Evolutionary conservation across 2,888 invertebrate genomes (phyloP), one percentile per base, ranked within the genome.

Genomic region (Nycteola revayana): DNA sequence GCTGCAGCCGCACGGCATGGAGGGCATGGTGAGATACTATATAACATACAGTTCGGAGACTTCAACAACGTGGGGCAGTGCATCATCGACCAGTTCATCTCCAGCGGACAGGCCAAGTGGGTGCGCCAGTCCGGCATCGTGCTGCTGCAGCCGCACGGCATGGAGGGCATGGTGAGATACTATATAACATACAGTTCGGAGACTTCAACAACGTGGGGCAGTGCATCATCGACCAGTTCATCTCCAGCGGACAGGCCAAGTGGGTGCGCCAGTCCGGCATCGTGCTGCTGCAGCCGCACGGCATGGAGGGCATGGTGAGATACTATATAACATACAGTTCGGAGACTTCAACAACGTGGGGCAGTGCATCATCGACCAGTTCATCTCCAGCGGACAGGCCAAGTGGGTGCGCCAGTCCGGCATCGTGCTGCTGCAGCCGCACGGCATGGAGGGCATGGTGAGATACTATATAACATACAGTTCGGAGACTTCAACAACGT

Each of bases 41-140:
- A n/a, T n/a, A n/a, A n/a, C n/a, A n/a, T n/a, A n/a, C 99, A 99
- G 85, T 99, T 99, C 81, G 99, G 99, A 7, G 99, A 99, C 86
- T 99, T 99, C 88, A 95, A 95, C 89, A 99, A 99, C 87, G 98
- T 97, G 10, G 99, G 99, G 7, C 99, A 99, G 85, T 97, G 97
- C 87, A 96, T 99, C 79, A 97, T 97, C 72, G 97, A 98, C 90
- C 95, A 96, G 88, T 96, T 96, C 85, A 93, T 96, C 65, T 93
- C 94, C 46, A 94, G 95, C 65, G 99, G 99, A 4, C 98, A 99
- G 89, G 94, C 97, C 45, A 99, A 99, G 89, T 99, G 98, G 98
- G 96, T 98, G 54, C 93, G 98, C 35, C 99, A 99, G 90, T 97
- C 97, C 43, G 99, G 98, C 34, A 90, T 99, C 48, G 98, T 98